Evolutionary conservation across 2,113 vertebrate species (phyloP), one percentile per base, ranked within the genome.

Genomic region (Albula glossodonta): DNA sequence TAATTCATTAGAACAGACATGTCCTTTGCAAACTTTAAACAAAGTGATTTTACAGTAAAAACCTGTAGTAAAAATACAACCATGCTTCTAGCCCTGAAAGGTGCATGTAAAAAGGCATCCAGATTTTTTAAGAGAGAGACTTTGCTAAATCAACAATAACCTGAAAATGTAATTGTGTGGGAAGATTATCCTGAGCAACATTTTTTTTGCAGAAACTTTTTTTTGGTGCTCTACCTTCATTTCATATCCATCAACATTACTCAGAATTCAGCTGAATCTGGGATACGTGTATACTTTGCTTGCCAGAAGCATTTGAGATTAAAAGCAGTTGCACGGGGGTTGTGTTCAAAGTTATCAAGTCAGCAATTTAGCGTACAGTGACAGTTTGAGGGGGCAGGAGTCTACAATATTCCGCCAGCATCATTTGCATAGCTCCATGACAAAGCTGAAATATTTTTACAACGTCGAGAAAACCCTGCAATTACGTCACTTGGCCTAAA

Each of bases 221-320:
- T 66, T 66, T 66, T 66, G 17, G 60, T 19, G 22, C 5, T 66
- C 19, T 19, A 66, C 15, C 60, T 66, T 66, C 17, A 66, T 66
- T 66, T 66, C 60, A 19, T 66, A 7, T 19, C 17, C 13, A 66
- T 66, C 60, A 66, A 66, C 22, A 19, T 22, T 66, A 15, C 60
- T 5, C 60, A 22, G 60, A 66, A 60, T 60, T 60, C 17, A 3
- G 17, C 12, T 15, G 57, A 60, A 66, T 22, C 22, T 66, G 60
- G 17, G 22, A 15, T 66, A 66, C 7, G 17, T 66, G 60, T 66
- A 22, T 66, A 3, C 22, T 74, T 31, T 10, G 70, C 22, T 74
- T n/a, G n/a, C 70, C 31, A n/a, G 70, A 31, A 74, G 70, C 70
- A 74, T 74, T 74, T 74, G n/a, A 74, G 70, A 74, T 74, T 15